Base-by-base conservation (phyloP, 2,113 vertebrate genomes). In the Neogobius melanostomus region DNA sequence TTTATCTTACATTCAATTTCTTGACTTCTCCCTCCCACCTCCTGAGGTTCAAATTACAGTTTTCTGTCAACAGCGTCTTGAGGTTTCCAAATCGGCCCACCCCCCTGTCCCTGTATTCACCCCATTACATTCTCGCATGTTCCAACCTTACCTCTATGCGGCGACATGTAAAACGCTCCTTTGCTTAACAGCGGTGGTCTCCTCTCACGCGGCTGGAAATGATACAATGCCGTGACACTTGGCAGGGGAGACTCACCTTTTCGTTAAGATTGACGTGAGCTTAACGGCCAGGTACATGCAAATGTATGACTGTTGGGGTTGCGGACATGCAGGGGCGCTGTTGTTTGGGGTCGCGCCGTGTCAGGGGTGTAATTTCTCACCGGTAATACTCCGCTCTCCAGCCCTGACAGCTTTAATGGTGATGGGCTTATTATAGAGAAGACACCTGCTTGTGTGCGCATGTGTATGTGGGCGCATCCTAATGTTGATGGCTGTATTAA, bases 401-500 rank as follows among this genome's bases (percentile, higher is more conserved):
- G 76, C 73, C 67, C 78, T 94, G 92, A 92, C 91, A 92, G 92
- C 84, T 93, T 92, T 93, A 93, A 93, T 92, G 91, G 85, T 93
- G 91, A 93, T 94, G 91, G 90, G 77, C 91, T 91, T 92, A 93
- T 93, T 93, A 93, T 93, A 92, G 92, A 92, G 91, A 92, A 88
- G 87, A 81, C 73, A 56, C 68, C 56, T 74, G 28, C 36, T 15
- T 49, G 42, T 28, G 17, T 53, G 60, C 67, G 46, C 67, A 36
- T 62, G 16, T 66, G 68, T 66, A 64, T 68, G 65, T 51, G 61
- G 63, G 60, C 65, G 60, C 57, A 72, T 83, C 78, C 52, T 90
- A 92, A 91, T 90, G 86, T 79, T 80, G 76, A 88, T 82, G 77
- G 85, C 75, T 76, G 57, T 85, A 81, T 87, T 85, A 89, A 72